Evolutionary conservation across 2,888 invertebrate genomes (phyloP).

Genomic region (Callosobruchus maculatus): DNA sequence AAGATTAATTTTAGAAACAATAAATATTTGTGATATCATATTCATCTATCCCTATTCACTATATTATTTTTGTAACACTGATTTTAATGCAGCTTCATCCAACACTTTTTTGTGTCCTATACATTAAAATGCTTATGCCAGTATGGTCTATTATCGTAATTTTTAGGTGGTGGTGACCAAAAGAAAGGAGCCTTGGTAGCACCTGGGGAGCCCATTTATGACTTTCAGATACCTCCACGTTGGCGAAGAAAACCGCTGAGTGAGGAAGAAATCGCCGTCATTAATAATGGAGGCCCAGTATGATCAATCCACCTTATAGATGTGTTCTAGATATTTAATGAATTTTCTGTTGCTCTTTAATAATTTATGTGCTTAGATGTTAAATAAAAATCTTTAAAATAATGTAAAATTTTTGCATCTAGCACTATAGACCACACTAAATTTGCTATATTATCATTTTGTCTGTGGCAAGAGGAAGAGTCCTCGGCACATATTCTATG

Average conservation of each 20-base stretch:
- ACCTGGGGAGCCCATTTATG: conserved; percentile 36
- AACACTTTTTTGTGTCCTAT: no score
- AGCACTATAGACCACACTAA: no score
- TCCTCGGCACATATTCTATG: no score
- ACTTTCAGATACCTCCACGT: conserved; percentile 44
- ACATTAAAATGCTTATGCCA: no score
- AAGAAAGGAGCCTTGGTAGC: conserved; percentile 3
- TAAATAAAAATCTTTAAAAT: background rate
- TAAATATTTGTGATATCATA: no score
- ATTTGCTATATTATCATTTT: no score
- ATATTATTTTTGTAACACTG: no score
- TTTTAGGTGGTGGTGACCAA: background rate
- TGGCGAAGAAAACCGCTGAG: conserved; percentile 39
- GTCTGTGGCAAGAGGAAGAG: no score
- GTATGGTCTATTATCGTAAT: no score
- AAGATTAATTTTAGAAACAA: no score
- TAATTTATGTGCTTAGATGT: background rate
- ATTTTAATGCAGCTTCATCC: no score
- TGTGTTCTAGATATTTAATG: background rate
- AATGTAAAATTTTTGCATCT: background rate
- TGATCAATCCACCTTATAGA: conserved; percentile 9
- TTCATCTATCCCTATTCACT: no score
- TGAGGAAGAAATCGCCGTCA: conserved; percentile 45
- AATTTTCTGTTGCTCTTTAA: background rate
- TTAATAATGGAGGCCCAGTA: conserved; percentile 45